Evolutionary conservation across 2,797 vertebrate species (phyloP).

Genomic region (Philypnodon macrostomus): DNA sequence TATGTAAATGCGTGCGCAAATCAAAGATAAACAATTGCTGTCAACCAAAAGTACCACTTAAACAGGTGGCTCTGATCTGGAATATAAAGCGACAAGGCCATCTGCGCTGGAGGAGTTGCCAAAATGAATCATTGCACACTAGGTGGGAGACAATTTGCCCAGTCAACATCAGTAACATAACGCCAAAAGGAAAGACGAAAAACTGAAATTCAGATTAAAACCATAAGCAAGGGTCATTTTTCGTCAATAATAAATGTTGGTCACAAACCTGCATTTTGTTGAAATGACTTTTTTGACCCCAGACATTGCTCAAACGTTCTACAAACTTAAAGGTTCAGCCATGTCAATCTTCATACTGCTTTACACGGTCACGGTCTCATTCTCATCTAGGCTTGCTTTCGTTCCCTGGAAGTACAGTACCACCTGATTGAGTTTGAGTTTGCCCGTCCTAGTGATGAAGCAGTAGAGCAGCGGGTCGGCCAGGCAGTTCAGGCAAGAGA

Average conservation of each 20-base stretch:
- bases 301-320: too few species aligned
- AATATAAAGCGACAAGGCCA: background rate
- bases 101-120: background rate
- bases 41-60: background rate
- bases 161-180: too few species aligned
- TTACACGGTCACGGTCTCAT: constrained; percentile 10
- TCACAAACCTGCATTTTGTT: too few species aligned
- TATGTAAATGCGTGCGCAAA: background rate
- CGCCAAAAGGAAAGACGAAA: too few species aligned
- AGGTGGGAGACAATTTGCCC: too few species aligned
- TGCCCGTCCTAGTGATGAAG: constrained; percentile 82
- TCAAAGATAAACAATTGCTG: constrained; percentile 1
- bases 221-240: too few species aligned
- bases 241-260: too few species aligned
- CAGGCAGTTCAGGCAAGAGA: constrained; percentile 85
- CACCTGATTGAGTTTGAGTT: constrained; percentile 42
- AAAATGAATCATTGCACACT: too few species aligned
- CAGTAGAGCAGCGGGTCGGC: constrained; percentile 88
- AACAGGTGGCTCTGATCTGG: background rate
- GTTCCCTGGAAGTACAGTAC: constrained; percentile 42
- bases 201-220: too few species aligned
- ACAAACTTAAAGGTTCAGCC: too few species aligned
- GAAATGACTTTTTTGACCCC: too few species aligned
- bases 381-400: constrained; percentile 13
- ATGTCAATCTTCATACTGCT: too few species aligned